Conservation (phyloP, 2,888 invertebrate genomes). For the Mellilla xanthometata region DNA sequence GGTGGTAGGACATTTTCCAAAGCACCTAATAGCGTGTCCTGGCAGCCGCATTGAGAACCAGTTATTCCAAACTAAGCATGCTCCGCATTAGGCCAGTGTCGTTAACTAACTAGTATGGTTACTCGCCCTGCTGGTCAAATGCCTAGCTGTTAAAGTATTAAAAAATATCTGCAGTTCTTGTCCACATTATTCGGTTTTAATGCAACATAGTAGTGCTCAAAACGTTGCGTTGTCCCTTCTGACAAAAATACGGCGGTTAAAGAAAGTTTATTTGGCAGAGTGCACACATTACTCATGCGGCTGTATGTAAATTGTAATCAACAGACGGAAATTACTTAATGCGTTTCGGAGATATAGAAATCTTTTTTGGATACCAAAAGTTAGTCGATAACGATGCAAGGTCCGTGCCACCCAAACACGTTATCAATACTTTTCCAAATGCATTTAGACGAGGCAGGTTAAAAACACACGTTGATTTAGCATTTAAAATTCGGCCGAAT, state of each 20-base stretch:
- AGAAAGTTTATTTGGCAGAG: slow-evolving; percentile 24
- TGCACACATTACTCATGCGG: slow-evolving; percentile 34
- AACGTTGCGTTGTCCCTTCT: too few relatives aligned
- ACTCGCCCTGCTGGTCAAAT: too few relatives aligned
- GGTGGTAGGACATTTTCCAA: too few relatives aligned
- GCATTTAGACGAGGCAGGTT: slow-evolving; percentile 65
- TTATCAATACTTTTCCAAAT: slow-evolving; percentile 64
- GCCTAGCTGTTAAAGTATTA: too few relatives aligned
- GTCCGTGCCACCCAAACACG: slow-evolving; percentile 66
- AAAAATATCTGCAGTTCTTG: too few relatives aligned
- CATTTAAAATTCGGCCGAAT: slow-evolving; percentile 59
- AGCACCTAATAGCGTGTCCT: too few relatives aligned
- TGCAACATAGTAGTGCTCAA: too few relatives aligned
- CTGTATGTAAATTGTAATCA: slow-evolving; percentile 44
- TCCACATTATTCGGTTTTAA: too few relatives aligned
- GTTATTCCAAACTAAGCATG: too few relatives aligned
- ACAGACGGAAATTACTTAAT: slow-evolving; percentile 54
- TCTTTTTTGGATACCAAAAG: slow-evolving; percentile 45
- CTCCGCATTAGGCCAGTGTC: too few relatives aligned
- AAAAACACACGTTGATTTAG: slow-evolving; percentile 64
- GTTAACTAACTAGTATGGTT: too few relatives aligned
- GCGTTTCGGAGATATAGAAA: slow-evolving; percentile 49
- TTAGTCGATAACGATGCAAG: slow-evolving; percentile 57
- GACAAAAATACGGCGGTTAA: background rate
- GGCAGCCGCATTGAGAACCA: too few relatives aligned